Evolutionary conservation across 1,140 invertebrate species (phyloP), one percentile per base, ranked within the genome.

Genomic region (Chymomyza costata): DNA sequence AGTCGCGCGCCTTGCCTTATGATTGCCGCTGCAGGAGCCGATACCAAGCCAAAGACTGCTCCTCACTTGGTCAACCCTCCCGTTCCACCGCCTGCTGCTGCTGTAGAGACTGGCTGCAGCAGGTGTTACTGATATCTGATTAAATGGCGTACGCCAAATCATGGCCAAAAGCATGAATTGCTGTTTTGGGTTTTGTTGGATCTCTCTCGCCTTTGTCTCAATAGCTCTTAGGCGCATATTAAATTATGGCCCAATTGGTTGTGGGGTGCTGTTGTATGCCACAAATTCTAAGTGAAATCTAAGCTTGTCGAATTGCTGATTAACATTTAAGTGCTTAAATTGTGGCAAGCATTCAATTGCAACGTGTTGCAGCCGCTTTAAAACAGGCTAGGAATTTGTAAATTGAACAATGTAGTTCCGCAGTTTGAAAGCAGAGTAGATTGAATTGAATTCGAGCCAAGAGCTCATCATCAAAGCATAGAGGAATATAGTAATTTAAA

Each of bases 51-150:
- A n/a, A n/a, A n/a, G n/a, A n/a, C n/a, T n/a, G n/a, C n/a, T n/a
- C n/a, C n/a, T n/a, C n/a, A n/a, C n/a, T n/a, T n/a, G n/a, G n/a
- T n/a, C n/a, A n/a, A n/a, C n/a, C 25, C 21, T 25, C 21, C 3
- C 21, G 3, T 25, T 25, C 21, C 21, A 8, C 21, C 8, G 8
- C 8, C n/a, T 13, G 39, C 38, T 38, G 19, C 40, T 52, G 49
- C 41, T 30, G 31, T 39, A 25, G 45, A 30, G 37, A 46, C 32
- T 43, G 45, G 25, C 30, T 35, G 47, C 52, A 64, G 70, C 73
- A 80, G 73, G 73, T 80, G 73, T 73, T 80, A 67, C 67, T 53
- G 52, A 80, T 80, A 80, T 80, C 52, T 67, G 73, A 80, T 80
- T 80, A 80, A 80, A 80, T 71, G 67, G 67, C 66, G 59, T 71